phyloP scores from a whole-genome alignment of 2,113 vertebrate species.

The Clarias macrocephalus region DNA sequence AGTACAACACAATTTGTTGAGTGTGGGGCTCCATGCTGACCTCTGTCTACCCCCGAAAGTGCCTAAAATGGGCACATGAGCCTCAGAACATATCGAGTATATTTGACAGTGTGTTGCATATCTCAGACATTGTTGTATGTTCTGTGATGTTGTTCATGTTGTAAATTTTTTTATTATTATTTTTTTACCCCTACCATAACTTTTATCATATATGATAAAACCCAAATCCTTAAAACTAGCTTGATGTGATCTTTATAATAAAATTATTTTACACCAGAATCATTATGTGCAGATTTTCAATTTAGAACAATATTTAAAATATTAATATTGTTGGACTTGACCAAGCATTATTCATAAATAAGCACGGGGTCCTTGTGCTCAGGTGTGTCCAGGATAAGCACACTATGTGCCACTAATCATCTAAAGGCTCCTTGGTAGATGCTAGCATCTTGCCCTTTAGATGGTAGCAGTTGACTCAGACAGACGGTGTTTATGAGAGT shows the following conservation, averaged over 20 bases:
- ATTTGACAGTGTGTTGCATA: no score
- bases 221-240: not conserved
- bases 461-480: slow-evolving; percentile 55
- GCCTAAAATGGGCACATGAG: no score
- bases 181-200: no score
- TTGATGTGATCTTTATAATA: not conserved
- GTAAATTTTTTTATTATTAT: no score
- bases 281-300: not conserved
- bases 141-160: no score
- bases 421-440: not conserved
- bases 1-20: no score
- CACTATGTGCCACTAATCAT: not conserved
- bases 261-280: not conserved
- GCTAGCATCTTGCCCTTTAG: slow-evolving; percentile 53
- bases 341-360: not conserved
- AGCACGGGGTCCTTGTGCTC: not conserved
- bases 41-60: no score
- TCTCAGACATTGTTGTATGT: no score
- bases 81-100: no score
- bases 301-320: not conserved
- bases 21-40: no score
- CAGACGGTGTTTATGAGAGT: not conserved
- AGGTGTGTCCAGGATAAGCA: not conserved
- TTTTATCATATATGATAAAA: not conserved
- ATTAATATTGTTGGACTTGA: not conserved